These are phyloP conservation scores for Acanthacorydalis orientalis DNA, from an alignment of 2,888 invertebrate species.

Conservation along the genomic window DNA sequence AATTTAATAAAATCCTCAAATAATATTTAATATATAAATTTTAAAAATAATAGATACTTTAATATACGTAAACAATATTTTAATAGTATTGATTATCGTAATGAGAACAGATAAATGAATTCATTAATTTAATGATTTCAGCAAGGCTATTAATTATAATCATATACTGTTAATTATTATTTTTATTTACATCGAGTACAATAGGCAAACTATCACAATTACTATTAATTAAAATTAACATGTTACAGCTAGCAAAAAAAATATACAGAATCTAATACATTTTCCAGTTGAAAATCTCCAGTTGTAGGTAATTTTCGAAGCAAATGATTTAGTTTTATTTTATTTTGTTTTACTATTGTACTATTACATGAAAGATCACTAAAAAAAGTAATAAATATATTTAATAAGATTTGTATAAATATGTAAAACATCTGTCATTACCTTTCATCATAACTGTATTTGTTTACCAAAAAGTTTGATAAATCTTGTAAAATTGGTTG, in stretches of 20 bases:
- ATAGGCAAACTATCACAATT: neutral
- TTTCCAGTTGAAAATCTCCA: slow-evolving; percentile 58
- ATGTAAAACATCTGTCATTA: slow-evolving; percentile 21
- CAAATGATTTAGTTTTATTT: slow-evolving; percentile 41
- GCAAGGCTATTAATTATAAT: too few species aligned
- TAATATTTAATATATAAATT: too few species aligned
- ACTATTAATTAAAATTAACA: neutral
- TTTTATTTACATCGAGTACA: neutral
- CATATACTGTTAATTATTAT: neutral
- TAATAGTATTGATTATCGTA: too few species aligned
- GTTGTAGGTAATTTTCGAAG: slow-evolving; percentile 50
- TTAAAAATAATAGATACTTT: too few species aligned
- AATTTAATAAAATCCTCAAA: too few species aligned
- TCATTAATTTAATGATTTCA: too few species aligned
- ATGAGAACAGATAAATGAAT: too few species aligned
- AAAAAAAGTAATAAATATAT: slow-evolving; percentile 8
- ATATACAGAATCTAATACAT: slow-evolving; percentile 62
- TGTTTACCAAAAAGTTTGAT: slow-evolving; percentile 51
- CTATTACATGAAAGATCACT: slow-evolving; percentile 33
- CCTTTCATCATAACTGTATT: slow-evolving; percentile 47
- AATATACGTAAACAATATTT: too few species aligned
- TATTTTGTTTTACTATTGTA: slow-evolving; percentile 34
- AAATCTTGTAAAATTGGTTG: slow-evolving; percentile 81
- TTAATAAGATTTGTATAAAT: neutral
- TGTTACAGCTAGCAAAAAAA: slow-evolving; percentile 56